Percentiles rank a stretch among this genome's conserved stretches.
Evolutionary conservation across 2,797 vertebrate species (phyloP).

Genomic region (Pitangus sulphuratus): DNA sequence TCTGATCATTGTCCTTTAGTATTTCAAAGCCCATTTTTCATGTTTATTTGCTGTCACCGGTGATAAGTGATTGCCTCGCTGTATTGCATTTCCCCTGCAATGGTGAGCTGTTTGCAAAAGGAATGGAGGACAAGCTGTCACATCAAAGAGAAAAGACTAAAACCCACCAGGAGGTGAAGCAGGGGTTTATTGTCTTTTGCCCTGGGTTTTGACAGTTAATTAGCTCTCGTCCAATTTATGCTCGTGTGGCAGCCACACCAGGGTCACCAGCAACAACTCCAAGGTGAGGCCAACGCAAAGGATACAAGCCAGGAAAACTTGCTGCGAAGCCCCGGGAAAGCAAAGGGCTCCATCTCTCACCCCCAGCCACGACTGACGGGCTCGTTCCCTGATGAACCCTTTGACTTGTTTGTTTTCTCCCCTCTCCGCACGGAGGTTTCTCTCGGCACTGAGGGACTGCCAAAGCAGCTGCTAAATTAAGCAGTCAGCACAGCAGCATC

Average conservation of each 20-base stretch:
- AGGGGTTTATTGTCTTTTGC: slow-evolving; percentile 60
- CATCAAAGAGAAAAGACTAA: slow-evolving; percentile 62
- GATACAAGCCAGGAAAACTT: not conserved
- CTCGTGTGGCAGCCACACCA: slow-evolving; percentile 35
- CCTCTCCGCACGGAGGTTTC: not conserved
- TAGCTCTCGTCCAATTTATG: slow-evolving; percentile 65
- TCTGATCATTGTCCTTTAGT: slow-evolving; percentile 78
- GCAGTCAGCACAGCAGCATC: not conserved
- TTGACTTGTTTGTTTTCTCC: slow-evolving; percentile 1
- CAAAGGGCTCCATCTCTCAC: not conserved
- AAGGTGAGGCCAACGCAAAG: slow-evolving; percentile 40
- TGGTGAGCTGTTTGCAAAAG: slow-evolving; percentile 61
- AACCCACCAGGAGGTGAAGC: slow-evolving; percentile 59
- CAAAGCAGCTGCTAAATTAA: not conserved
- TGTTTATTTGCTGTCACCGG: slow-evolving; percentile 75
- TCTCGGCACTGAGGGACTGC: too few relatives aligned
- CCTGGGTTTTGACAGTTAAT: slow-evolving; percentile 68
- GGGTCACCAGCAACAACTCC: slow-evolving; percentile 53
- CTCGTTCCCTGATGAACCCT: not conserved
- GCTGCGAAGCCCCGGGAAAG: not conserved
- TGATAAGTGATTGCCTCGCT: slow-evolving; percentile 65
- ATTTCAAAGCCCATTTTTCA: slow-evolving; percentile 76
- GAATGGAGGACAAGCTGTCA: slow-evolving; percentile 61
- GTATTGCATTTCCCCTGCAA: slow-evolving; percentile 52
- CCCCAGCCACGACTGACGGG: not conserved